Evolutionary conservation across 2,113 vertebrate genomes (phyloP).

Genomic region (Bostrychus sinensis): DNA sequence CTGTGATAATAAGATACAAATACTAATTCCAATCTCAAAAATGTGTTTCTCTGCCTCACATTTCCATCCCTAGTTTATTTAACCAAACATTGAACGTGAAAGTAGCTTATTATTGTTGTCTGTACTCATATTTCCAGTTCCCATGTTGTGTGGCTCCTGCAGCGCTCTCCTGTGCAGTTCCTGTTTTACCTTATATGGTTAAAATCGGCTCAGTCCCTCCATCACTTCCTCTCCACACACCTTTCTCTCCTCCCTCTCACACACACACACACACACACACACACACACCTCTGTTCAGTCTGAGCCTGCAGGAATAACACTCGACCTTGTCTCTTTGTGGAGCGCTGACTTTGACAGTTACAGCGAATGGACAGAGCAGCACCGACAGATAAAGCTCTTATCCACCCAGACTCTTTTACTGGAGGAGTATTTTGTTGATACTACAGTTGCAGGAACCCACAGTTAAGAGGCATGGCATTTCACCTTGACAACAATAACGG

Average conservation of each 20-base stretch:
- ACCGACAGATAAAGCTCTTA: neutral
- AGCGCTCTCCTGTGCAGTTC: neutral
- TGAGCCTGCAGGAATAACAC: neutral
- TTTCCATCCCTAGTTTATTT: too few relatives aligned
- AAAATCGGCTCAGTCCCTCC: conserved; percentile 17
- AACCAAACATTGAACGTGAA: too few relatives aligned
- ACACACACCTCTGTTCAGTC: neutral
- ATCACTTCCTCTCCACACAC: neutral
- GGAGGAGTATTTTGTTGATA: too few relatives aligned
- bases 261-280: neutral
- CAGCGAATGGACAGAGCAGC: neutral
- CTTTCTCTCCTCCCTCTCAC: neutral
- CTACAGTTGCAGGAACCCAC: too few relatives aligned
- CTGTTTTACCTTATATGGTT: conserved; percentile 50
- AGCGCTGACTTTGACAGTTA: neutral
- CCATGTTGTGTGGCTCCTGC: neutral
- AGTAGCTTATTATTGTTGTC: too few relatives aligned
- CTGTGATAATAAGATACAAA: too few relatives aligned
- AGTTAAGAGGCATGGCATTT: too few relatives aligned
- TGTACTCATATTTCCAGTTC: too few relatives aligned
- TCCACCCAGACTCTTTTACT: neutral
- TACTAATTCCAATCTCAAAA: too few relatives aligned
- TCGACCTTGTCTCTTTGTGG: neutral
- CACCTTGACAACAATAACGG: too few relatives aligned
- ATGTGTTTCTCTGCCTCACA: too few relatives aligned